These are phyloP conservation scores for Teinopalpus imperialis DNA, from an alignment of 2,888 invertebrate genomes.

Conservation along the genomic window DNA sequence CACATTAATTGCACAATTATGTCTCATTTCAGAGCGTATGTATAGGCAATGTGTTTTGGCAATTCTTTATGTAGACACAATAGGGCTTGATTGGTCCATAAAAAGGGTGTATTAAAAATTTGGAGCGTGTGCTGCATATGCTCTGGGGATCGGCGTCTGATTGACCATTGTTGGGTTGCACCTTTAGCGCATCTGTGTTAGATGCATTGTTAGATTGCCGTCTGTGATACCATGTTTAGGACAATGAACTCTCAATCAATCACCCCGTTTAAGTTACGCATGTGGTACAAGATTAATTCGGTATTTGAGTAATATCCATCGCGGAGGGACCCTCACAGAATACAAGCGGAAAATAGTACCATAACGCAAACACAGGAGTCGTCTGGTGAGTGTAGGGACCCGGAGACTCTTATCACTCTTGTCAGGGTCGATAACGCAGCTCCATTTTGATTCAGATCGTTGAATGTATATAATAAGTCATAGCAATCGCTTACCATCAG, in stretches of 20 bases:
- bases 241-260: background rate
- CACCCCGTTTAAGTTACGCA: background rate
- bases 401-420: too few species aligned
- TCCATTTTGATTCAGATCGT: too few species aligned
- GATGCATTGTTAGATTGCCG: slow-evolving; percentile 18
- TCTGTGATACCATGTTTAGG: slow-evolving; percentile 7
- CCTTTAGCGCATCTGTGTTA: slow-evolving; percentile 54
- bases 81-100: slow-evolving; percentile 13
- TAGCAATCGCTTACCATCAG: too few species aligned
- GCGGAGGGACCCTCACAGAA: too few species aligned
- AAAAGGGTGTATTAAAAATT: background rate
- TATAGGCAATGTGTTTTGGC: slow-evolving; percentile 1
- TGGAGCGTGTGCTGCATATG: slow-evolving; percentile 34
- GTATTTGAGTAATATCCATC: too few species aligned
- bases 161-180: slow-evolving; percentile 66
- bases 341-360: too few species aligned
- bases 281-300: background rate
- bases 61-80: slow-evolving; percentile 5
- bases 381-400: too few species aligned
- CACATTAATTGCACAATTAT: too few species aligned
- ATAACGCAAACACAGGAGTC: too few species aligned
- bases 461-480: too few species aligned
- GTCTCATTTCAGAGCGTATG: too few species aligned
- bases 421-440: too few species aligned
- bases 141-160: slow-evolving; percentile 49